Base-by-base conservation (phyloP, 2,113 vertebrate genomes). In the Myiozetetes cayanensis region DNA sequence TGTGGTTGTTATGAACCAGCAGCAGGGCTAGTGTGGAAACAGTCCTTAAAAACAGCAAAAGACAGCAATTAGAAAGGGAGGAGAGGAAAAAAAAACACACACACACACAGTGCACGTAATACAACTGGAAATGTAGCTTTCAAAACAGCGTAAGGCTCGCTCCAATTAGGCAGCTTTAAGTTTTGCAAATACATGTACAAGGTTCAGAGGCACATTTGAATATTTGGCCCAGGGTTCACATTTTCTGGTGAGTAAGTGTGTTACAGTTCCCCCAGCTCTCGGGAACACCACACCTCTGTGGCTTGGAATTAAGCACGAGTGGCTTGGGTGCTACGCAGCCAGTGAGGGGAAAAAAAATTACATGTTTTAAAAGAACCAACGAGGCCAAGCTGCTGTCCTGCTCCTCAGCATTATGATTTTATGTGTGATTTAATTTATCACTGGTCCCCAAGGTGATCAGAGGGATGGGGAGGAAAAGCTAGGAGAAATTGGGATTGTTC, bases 101-200 rank as follows among this genome's bases (percentile, higher is more conserved):
- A 49, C 68, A 84, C 55, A 55, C 53, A 24, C 4, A 41, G 39
- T 0, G 28, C 46, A 74, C 2, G 37, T 39, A 83, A 91, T 2
- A 43, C 71, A 56, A 88, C 90, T 95, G 94, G 94, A 95, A 93
- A 81, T 56, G 75, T 39, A 67, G 83, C 90, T 94, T 96, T 95
- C 35, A 62, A 83, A 95, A 61, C 0, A 67, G 37, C 4, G 0
- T 9, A 66, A 93, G 7, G 6, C 89, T 35, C n/a, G 71, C 68
- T 84, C 68, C 82, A 86, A 78, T 67, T 80, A 90, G 4, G 67
- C 75, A 78, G 79, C 85, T 84, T 39, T 11, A 71, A 83, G 65
- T 72, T 93, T 81, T 93, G 94, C 83, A 92, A 96, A 94, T 88
- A 10, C 22, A 92, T 20, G 79, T 74, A 81, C 85, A 96, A 78